Conservation (phyloP, 1,140 invertebrate species). For the Sitodiplosis mosellana region DNA sequence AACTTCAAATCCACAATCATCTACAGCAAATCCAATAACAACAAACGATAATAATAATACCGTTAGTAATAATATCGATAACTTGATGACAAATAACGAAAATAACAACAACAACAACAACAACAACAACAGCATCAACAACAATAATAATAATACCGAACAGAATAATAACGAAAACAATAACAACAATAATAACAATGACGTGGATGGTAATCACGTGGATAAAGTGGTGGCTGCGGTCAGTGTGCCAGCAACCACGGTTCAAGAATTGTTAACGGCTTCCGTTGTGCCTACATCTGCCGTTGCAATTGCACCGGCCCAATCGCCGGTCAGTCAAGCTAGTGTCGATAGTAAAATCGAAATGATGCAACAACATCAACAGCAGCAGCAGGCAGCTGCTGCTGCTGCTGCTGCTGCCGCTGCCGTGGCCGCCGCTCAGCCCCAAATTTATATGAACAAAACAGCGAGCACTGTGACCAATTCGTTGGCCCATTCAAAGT, state of each 20-base stretch:
- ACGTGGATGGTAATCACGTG: no score
- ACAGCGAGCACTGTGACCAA: not conserved
- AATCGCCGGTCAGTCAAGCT: constrained; percentile 12
- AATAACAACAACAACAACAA: constrained; percentile 5
- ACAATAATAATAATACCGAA: not conserved
- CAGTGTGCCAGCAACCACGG: constrained; percentile 9
- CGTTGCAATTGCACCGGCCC: constrained; percentile 11
- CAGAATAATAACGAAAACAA: no score
- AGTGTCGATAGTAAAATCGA: constrained; percentile 12
- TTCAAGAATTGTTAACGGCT: no score
- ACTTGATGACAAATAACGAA: constrained; percentile 1
- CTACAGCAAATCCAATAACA: constrained; percentile 1
- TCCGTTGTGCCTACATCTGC: not conserved
- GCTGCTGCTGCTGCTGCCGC: constrained; percentile 15
- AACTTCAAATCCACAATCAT: constrained; percentile 5
- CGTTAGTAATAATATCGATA: constrained; percentile 7
- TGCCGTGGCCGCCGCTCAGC: constrained; percentile 7
- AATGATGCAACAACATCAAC: constrained; percentile 1
- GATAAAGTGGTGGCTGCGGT: constrained; percentile 1
- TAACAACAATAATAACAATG: no score
- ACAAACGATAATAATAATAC: constrained; percentile 1
- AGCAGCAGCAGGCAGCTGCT: constrained; percentile 7
- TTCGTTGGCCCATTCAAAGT: no score
- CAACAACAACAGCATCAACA: constrained; percentile 6
- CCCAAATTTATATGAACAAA: constrained; percentile 5